Evolutionary conservation across 2,797 vertebrate genomes (phyloP), one percentile per base, ranked within the genome.

Genomic region (Salmo trutta): DNA sequence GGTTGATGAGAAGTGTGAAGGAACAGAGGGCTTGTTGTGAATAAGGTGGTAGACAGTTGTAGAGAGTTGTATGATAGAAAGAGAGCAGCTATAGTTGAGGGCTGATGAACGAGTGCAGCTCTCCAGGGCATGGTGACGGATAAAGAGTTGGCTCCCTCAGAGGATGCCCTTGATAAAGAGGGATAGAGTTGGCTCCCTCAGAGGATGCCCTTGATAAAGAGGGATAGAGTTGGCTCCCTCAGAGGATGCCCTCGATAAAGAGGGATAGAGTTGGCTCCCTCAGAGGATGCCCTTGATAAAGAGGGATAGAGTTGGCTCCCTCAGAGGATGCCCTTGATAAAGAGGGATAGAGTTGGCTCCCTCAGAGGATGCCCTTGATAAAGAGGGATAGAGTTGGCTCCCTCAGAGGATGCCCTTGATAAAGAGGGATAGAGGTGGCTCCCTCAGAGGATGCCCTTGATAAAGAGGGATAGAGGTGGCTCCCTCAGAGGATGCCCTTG

Each of bases 281-380:
- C 31, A 33, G 31, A 33, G 85, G 56, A 95, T 75, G 33, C 91
- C 94, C 78, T 90, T 88, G 79, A 95, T 75, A 1, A 33, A 36
- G 33, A 36, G 33, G 5, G 33, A 36, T 6, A 8, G 5, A 33
- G 31, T 36, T 36, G 33, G 5, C 33, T 6, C 33, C 33, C 33
- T 95, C 91, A 95, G 29, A 94, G 85, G 56, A 95, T 74, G 33
- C 91, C 94, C 78, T 90, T 88, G 79, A 95, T 75, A 5, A 33
- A 33, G 33, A 36, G 33, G 33, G 33, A 36, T 36, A 14, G 5
- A 36, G 33, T 36, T 36, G 33, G 5, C 33, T 33, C 5, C 33
- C 33, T 36, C 33, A 36, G 33, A 36, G 33, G 33, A 36, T 1
- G 33, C 5, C 33, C 33, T 33, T 33, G 52, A n/a, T 59, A 29